These are phyloP conservation scores for Salmo trutta DNA, from an alignment of 2,797 vertebrate genomes.

Conservation along the genomic window DNA sequence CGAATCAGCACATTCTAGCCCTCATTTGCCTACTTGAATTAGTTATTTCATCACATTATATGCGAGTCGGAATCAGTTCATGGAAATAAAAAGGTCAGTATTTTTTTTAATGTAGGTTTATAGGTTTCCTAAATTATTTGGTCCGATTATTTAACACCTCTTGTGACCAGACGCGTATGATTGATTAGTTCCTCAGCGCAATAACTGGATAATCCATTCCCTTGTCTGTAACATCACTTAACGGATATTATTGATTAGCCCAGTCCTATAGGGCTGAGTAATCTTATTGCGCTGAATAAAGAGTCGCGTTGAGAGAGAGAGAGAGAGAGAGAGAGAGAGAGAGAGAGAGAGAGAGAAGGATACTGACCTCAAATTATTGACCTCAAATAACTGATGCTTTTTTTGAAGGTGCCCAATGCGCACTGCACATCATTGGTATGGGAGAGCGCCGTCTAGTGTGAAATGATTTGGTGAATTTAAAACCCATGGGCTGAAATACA, in stretches of 20 bases:
- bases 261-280: neutral
- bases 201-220: neutral
- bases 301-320: neutral
- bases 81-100: neutral
- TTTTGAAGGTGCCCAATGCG: neutral
- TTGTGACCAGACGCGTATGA: neutral
- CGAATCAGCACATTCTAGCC: no score
- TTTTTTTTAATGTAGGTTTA: neutral
- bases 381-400: neutral
- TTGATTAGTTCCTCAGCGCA: neutral
- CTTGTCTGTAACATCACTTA: neutral
- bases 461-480: constrained; percentile 7
- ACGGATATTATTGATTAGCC: neutral
- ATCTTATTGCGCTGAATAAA: neutral
- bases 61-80: neutral
- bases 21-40: neutral
- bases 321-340: neutral
- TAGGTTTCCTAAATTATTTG: neutral
- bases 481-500: neutral
- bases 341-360: neutral
- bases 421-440: neutral
- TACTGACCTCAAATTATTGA: neutral
- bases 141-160: neutral
- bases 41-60: no score
- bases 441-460: constrained; percentile 49